Base-by-base conservation (phyloP, 2,888 invertebrate genomes). In the Apamea sordens region DNA sequence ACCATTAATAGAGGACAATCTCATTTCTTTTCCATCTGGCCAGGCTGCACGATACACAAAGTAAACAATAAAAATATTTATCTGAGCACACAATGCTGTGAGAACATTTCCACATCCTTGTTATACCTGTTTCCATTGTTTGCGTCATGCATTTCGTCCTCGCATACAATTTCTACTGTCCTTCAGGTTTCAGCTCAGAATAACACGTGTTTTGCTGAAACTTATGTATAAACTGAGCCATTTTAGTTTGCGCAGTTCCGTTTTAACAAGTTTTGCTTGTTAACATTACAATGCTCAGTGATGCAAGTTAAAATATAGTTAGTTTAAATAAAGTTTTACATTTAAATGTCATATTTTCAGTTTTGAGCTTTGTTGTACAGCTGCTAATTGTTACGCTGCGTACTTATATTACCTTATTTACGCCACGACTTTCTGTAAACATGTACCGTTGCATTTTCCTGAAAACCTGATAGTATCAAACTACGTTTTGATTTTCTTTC, bases 51-150 rank as follows among this genome's bases (percentile, higher is more conserved):
- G 72, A 65, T 75, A 61, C 72, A 80, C 82, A 75, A 64, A 75
- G 79, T 81, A 80, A 79, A 89, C 73, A 89, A 79, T 88, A 85
- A 85, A 86, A 88, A 81, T 81, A 85, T 86, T 79, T 82, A 82
- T 82, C 80, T 78, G 71, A n/a, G 73, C 63, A 73, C 76, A 87
- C 85, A 88, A 86, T 90, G 83, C 82, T 71, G 79, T 76, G 83
- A 73, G 79, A 80, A 82, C 74, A 80, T 88, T 90, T 86, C 84
- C 86, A 82, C 88, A 86, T 90, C 90, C 90, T 90, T 89, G 89
- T 89, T 86, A 77, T 73, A 70, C 76, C 68, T 82, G 79, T 63
- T 83, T 79, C 86, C 76, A 87, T 89, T 90, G 91, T 90, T 85
- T 81, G 82, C 80, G 50, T 81, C 79, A 81, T 87, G 80, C 80